A percentile compares a stretch with the other conserved stretches of the same genome.
Conservation (phyloP, 2,888 invertebrate species). For the Eristalis pertinax region DNA sequence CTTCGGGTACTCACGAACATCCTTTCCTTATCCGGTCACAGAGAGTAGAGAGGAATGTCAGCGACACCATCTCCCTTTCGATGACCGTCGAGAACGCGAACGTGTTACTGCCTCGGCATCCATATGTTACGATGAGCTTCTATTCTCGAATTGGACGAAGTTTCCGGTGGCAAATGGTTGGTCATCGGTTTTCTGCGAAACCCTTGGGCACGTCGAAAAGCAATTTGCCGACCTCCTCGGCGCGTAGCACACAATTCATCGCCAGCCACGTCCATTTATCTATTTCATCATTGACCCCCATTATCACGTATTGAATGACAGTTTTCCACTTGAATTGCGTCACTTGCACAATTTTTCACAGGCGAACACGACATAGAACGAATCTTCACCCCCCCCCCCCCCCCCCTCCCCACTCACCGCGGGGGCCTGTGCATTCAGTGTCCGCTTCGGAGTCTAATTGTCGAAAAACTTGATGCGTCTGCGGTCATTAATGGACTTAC, state of each 20-base stretch:
- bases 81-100: background rate
- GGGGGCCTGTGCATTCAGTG: background rate
- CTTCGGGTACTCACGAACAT: background rate
- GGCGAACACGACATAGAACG: slow-evolving; percentile 36
- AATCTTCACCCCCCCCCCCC: no score
- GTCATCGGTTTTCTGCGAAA: slow-evolving; percentile 21
- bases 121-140: slow-evolving; percentile 36
- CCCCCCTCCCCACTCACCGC: background rate
- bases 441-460: slow-evolving; percentile 25
- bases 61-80: background rate
- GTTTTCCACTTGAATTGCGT: slow-evolving; percentile 58
- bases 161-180: slow-evolving; percentile 61
- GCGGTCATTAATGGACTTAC: slow-evolving; percentile 17
- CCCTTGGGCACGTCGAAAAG: background rate
- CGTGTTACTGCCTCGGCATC: slow-evolving; percentile 34
- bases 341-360: slow-evolving; percentile 51
- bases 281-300: slow-evolving; percentile 58
- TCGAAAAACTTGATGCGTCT: slow-evolving; percentile 35
- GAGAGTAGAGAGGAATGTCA: background rate
- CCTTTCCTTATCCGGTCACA: background rate
- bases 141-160: slow-evolving; percentile 36
- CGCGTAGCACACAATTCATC: slow-evolving; percentile 56
- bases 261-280: slow-evolving; percentile 37
- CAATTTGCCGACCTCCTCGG: slow-evolving; percentile 3
- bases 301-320: slow-evolving; percentile 27